Evolutionary conservation across 2,797 vertebrate genomes (phyloP).

Genomic region (Paratrypauchen microcephalus): DNA sequence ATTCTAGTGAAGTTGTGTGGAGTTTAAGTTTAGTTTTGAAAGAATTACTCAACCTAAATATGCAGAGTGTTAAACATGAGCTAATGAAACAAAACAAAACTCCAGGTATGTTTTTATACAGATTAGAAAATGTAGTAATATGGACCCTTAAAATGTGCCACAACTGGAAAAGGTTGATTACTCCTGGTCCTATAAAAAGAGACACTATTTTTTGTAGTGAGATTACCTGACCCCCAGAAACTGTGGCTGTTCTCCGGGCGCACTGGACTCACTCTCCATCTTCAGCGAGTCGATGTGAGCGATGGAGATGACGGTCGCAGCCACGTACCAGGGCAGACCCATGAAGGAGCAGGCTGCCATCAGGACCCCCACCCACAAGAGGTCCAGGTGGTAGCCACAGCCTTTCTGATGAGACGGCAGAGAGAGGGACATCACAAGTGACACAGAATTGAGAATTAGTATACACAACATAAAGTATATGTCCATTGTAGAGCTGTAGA

Average conservation of each 20-base stretch:
- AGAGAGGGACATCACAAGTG: background rate
- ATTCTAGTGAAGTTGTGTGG: no score
- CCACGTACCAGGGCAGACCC: constrained; percentile 98
- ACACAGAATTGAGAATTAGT: background rate
- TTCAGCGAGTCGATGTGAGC: constrained; percentile 97
- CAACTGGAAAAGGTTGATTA: no score
- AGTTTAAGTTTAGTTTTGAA: no score
- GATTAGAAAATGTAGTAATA: no score
- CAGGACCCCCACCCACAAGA: constrained; percentile 93
- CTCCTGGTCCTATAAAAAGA: no score
- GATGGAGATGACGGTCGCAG: constrained; percentile 96
- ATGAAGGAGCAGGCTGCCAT: constrained; percentile 91
- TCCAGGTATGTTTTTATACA: no score
- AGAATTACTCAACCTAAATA: no score
- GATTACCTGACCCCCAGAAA: constrained; percentile 93
- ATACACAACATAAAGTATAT: background rate
- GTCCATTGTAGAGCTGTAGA: no score
- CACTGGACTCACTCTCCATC: constrained; percentile 97
- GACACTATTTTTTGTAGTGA: background rate
- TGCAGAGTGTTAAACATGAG: no score
- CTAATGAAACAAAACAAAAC: no score
- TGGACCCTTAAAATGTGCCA: no score
- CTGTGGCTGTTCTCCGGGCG: constrained; percentile 93
- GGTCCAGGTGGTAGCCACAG: constrained; percentile 93
- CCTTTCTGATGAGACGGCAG: constrained; percentile 81